These are phyloP conservation scores for Coelopa pilipes DNA, from an alignment of 2,888 invertebrate species.

Conservation along the genomic window DNA sequence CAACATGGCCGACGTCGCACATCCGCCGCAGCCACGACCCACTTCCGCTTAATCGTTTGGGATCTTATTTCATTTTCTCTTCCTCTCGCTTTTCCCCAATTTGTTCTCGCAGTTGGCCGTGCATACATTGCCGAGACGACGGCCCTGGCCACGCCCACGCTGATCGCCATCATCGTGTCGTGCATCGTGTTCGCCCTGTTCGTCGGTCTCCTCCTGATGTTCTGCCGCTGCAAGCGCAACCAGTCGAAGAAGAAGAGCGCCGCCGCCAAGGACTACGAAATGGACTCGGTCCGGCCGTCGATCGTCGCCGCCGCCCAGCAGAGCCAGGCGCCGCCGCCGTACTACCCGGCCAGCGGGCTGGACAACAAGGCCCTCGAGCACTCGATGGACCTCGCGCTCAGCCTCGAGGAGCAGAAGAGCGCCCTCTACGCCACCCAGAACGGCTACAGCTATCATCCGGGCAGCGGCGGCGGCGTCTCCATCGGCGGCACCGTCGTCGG, in stretches of 20 bases:
- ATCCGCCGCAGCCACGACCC: not conserved
- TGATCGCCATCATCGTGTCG: conserved; percentile 82
- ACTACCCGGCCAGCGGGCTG: conserved; percentile 87
- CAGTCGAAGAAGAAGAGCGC: conserved; percentile 85
- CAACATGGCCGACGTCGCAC: conserved; percentile 15
- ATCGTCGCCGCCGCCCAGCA: conserved; percentile 85
- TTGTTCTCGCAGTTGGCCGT: conserved; percentile 74
- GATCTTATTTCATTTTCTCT: conserved; percentile 25
- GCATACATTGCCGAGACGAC: conserved; percentile 84
- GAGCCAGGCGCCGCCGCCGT: conserved; percentile 88
- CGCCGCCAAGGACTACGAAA: conserved; percentile 88
- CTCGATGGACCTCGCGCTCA: conserved; percentile 84
- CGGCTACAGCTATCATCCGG: conserved; percentile 86
- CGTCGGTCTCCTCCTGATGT: conserved; percentile 79
- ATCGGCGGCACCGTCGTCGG: conserved; percentile 52
- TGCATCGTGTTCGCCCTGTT: conserved; percentile 84
- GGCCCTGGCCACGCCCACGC: conserved; percentile 79
- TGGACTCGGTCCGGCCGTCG: conserved; percentile 86
- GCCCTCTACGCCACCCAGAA: conserved; percentile 85
- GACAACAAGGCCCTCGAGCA: conserved; percentile 93
- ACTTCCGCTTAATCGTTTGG: conserved; percentile 28
- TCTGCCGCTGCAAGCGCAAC: conserved; percentile 86
- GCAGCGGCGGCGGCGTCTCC: conserved; percentile 68
- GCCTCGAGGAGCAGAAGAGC: conserved; percentile 87
- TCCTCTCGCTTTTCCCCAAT: conserved; percentile 38